These are phyloP conservation scores for Puma concolor DNA, from an alignment of 2,113 vertebrate species.

Conservation along the genomic window DNA sequence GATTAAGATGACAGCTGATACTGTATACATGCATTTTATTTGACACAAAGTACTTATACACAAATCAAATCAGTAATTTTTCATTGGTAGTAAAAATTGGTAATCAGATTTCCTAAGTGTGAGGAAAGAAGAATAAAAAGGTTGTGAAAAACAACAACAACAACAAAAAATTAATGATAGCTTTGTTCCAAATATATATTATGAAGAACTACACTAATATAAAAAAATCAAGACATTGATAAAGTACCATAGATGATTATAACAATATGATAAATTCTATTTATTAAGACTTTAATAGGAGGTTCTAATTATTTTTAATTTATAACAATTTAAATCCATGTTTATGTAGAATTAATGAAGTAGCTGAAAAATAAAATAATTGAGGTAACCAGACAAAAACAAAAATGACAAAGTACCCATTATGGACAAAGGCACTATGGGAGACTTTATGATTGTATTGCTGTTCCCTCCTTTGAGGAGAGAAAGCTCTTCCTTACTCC, in stretches of 20 bases:
- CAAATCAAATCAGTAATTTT: background rate
- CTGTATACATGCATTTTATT: background rate
- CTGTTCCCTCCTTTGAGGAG: accelerated
- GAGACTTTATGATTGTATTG: background rate
- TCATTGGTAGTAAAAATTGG: background rate
- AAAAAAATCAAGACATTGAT: background rate
- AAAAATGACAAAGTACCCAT: background rate
- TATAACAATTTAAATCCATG: background rate
- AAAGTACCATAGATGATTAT: background rate
- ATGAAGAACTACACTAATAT: background rate
- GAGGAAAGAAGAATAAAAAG: background rate
- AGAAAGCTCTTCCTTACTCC: background rate
- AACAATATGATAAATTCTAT: background rate
- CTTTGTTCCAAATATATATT: background rate
- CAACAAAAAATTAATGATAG: background rate
- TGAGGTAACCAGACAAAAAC: background rate
- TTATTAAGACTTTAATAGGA: background rate
- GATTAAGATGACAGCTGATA: background rate
- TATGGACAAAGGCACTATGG: background rate
- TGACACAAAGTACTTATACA: background rate
- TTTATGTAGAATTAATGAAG: background rate
- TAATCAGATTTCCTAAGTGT: background rate
- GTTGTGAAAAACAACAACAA: background rate
- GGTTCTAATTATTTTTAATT: background rate
- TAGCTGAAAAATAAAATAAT: background rate